phyloP scores from a whole-genome alignment of 2,888 invertebrate genomes.

The Matsumyia berberina region DNA sequence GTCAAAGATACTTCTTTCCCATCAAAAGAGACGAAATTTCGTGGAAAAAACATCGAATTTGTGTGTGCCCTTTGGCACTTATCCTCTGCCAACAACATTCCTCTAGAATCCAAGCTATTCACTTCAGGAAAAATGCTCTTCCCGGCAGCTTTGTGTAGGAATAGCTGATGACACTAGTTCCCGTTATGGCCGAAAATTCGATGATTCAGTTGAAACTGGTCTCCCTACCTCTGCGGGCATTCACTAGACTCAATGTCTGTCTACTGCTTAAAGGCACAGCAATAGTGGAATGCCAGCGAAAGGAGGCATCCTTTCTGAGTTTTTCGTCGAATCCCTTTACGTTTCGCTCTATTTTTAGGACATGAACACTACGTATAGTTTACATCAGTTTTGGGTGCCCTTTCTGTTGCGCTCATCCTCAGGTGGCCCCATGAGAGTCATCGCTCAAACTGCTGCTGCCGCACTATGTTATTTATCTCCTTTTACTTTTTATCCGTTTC shows the following conservation, averaged over 20 bases:
- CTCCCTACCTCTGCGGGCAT: slow-evolving; percentile 17
- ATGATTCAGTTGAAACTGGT: slow-evolving; percentile 22
- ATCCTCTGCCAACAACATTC: not conserved
- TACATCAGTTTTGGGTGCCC: slow-evolving; percentile 35
- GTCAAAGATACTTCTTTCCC: too few relatives aligned
- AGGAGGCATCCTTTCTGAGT: not conserved
- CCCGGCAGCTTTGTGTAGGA: not conserved
- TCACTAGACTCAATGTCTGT: slow-evolving; percentile 37
- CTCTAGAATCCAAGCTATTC: slow-evolving; percentile 5
- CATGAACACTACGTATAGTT: slow-evolving; percentile 26
- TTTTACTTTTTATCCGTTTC: slow-evolving; percentile 28
- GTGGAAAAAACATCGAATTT: slow-evolving; percentile 15
- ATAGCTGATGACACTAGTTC: slow-evolving; percentile 30
- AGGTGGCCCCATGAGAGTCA: slow-evolving; percentile 37
- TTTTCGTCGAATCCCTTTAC: slow-evolving; percentile 13
- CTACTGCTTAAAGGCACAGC: not conserved
- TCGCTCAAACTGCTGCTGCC: slow-evolving; percentile 33
- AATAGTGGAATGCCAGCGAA: slow-evolving; percentile 1
- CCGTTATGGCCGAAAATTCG: not conserved
- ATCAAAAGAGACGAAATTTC: not conserved
- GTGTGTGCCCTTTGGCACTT: slow-evolving; percentile 22
- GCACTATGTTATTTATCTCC: slow-evolving; percentile 20
- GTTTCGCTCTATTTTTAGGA: slow-evolving; percentile 46
- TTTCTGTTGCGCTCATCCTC: slow-evolving; percentile 37
- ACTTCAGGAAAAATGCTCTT: slow-evolving; percentile 1